Evolutionary conservation across 1,140 invertebrate species (phyloP), one percentile per base, ranked within the genome.

Genomic region (Pogonus chalceus): DNA sequence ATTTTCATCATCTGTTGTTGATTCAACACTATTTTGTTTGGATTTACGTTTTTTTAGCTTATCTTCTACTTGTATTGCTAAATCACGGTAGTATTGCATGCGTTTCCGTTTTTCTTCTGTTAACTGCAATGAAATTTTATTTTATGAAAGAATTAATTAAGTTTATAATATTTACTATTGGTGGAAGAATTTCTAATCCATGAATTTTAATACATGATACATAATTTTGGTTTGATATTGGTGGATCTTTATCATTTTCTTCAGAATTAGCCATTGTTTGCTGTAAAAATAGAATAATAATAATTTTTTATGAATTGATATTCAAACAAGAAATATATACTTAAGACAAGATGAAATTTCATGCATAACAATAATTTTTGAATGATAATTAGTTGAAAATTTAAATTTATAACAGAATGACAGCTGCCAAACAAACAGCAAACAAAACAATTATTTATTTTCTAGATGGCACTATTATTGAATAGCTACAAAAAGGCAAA

Each of bases 151-250:
- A 7, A 4, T 31, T 31, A 31, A 14, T 31, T 12, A 43, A 43
- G 18, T 43, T 16, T 12, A 43, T 10, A 4, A 12, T 10, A 69
- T 70, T 72, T 72, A 83, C 81, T 64, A 82, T 39, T 20, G 81
- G 81, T 47, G 80, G 77, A 56, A 83, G 63, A 61, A 83, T 79
- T 52, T 78, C 72, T 52, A 71, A 64, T n/a, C 79, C 79, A 60
- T 77, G 75, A 58, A 83, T 71, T 72, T 76, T 79, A 43, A 82
- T 80, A 61, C 76, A 76, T 16, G 78, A 80, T 18, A 68, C 62
- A 57, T 75, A 78, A 20, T 51, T 49, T 47, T 55, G 18, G 18
- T 35, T 47, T 49, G 37, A 14, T 7, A 31, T 43, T 43, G 37
- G 3, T 12, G 37, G 18, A 12, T 18, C 9, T 10, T 3, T 18